Evolutionary conservation across 2,113 vertebrate species (phyloP), one percentile per base, ranked within the genome.

Genomic region (Todiramphus chloris): DNA sequence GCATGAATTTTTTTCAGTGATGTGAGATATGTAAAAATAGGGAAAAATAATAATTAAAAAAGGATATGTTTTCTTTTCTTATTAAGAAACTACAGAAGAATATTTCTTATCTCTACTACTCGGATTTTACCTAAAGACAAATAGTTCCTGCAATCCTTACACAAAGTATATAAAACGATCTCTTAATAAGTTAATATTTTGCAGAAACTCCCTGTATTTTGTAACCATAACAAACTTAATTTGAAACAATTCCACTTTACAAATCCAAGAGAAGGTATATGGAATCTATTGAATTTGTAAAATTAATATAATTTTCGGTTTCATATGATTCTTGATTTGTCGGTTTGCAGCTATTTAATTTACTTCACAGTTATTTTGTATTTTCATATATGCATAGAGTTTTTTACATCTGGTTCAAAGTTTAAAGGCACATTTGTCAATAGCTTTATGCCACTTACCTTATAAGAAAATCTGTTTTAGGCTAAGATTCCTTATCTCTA

Each of bases 231-330:
- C 50, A 93, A 83, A 60, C 48, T 44, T 94, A 90, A 95, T 76
- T 93, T 58, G 87, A 97, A 97, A 73, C 35, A 94, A 96, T 92
- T 84, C 68, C 69, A 62, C 56, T 92, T 74, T 19, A 90, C 48
- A 89, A 90, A 91, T 85, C 27, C 60, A 55, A 66, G 60, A n/a
- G 23, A 64, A 92, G 14, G 10, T 90, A 50, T 37, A 78, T 50
- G 62, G n/a, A 88, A 86, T 60, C 72, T 83, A 62, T 17, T 78
- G 35, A 55, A 19, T 88, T 90, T 79, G 37, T 39, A 50, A 84
- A 90, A 15, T 3, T 3, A 84, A 62, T 66, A 27, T 66, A 73
- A 75, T 83, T 87, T 94, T 95, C 25, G 0, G 7, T 92, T 93
- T 95, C 1, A 39, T 67, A 94, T 50, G 23, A 30, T 84, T 89